phyloP scores from a whole-genome alignment of 2,113 vertebrate species.

The Brachyhypopomus occidentalis region DNA sequence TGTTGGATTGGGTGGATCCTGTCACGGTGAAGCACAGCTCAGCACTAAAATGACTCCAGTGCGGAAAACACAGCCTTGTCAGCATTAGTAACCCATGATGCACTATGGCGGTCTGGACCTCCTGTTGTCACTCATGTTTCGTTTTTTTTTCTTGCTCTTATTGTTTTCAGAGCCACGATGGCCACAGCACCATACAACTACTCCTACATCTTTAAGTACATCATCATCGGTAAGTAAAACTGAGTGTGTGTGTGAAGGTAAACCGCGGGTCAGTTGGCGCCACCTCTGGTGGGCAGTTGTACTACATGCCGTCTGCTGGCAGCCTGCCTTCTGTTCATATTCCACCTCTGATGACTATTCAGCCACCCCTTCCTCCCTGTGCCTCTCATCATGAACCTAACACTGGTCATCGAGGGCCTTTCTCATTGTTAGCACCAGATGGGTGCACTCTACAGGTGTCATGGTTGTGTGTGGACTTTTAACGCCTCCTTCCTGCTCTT shows the following conservation, averaged over 20 bases:
- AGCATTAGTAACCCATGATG: not conserved
- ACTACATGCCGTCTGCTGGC: constrained; percentile 9
- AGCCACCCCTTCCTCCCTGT: not conserved
- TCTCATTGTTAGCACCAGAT: not conserved
- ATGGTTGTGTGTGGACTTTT: constrained; percentile 27
- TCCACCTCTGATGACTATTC: not conserved
- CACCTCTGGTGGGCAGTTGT: not conserved
- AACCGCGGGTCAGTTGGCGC: not conserved
- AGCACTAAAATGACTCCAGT: not conserved
- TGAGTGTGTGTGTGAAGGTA: not conserved
- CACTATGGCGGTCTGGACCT: too few relatives aligned
- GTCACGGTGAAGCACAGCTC: not conserved
- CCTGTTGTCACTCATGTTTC: not conserved
- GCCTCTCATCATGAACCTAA: not conserved
- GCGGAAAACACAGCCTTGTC: not conserved
- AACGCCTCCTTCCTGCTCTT: not conserved
- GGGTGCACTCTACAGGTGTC: not conserved
- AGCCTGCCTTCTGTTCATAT: constrained; percentile 17
- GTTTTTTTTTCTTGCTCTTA: not conserved
- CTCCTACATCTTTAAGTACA: constrained; percentile 99
- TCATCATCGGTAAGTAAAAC: constrained; percentile 94
- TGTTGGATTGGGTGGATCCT: too few relatives aligned
- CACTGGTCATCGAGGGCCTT: not conserved
- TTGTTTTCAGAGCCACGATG: constrained; percentile 91
- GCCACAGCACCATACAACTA: constrained; percentile 99